These are phyloP conservation scores for Garra rufa DNA, from an alignment of 2,113 vertebrate species.

Conservation along the genomic window DNA sequence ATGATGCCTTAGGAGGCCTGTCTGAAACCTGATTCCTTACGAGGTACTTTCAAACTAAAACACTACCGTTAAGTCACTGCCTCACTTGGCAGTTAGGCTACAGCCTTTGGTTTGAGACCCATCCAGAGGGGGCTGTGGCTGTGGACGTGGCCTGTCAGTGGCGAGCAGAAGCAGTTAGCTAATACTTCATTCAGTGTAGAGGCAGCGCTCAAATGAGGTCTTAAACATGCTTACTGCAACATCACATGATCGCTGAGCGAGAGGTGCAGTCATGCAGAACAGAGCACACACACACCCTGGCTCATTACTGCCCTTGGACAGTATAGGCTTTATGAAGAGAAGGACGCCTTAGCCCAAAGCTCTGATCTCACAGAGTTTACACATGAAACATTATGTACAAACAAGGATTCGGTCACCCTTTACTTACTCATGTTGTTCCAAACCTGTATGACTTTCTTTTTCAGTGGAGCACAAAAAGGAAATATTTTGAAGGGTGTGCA, in stretches of 20 bases:
- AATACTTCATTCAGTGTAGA: not conserved
- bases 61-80: not conserved
- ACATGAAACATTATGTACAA: conserved; percentile 29
- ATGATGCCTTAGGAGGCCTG: not conserved
- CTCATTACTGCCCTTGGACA: conserved; percentile 22
- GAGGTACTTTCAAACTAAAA: not conserved
- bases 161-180: not conserved
- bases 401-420: conserved; percentile 1
- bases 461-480: not conserved
- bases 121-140: not conserved
- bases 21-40: not conserved
- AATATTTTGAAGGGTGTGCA: not conserved
- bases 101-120: not conserved
- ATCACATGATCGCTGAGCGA: conserved; percentile 38
- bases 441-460: not conserved
- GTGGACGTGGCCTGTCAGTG: not conserved
- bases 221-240: conserved; percentile 2
- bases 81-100: not conserved
- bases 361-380: not conserved
- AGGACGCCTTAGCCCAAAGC: not conserved
- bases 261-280: conserved; percentile 31
- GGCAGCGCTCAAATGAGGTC: conserved; percentile 12
- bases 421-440: not conserved
- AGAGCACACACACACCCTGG: conserved; percentile 32
- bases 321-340: conserved; percentile 4